Conservation (phyloP, 2,113 vertebrate genomes). For the Speoplatyrhinus poulsoni region DNA sequence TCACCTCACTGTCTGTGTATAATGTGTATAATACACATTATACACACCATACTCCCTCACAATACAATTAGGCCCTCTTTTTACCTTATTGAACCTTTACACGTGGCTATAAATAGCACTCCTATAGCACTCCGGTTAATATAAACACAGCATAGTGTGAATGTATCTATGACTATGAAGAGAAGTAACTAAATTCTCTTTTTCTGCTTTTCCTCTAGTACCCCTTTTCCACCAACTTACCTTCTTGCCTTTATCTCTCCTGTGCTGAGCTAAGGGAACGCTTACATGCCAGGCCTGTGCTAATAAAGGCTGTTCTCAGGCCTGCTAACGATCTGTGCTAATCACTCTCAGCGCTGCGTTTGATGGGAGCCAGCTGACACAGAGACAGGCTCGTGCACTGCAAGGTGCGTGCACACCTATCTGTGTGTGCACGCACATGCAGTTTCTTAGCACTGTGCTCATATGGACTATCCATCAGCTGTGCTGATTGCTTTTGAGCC, state of each 20-base stretch:
- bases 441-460: no score
- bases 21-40: constrained; percentile 25
- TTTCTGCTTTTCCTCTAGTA: neutral
- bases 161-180: neutral
- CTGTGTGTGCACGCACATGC: neutral
- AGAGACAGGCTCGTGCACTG: constrained; percentile 13
- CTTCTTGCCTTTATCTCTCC: constrained; percentile 23
- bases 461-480: no score
- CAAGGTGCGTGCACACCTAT: constrained; percentile 14
- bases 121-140: constrained; percentile 9
- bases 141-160: neutral
- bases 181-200: neutral
- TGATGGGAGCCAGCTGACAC: constrained; percentile 11
- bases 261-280: constrained; percentile 46
- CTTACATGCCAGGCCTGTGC: constrained; percentile 60
- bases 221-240: neutral
- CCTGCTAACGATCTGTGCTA: constrained; percentile 51
- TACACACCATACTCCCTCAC: constrained; percentile 17
- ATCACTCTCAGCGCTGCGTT: constrained; percentile 38
- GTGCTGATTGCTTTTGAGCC: no score
- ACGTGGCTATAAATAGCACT: constrained; percentile 47
- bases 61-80: constrained; percentile 31
- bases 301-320: constrained; percentile 53
- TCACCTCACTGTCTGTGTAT: constrained; percentile 22
- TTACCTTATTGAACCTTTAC: constrained; percentile 35